Base-by-base conservation (phyloP, 1,140 invertebrate genomes). In the Melipona quadrifasciata region DNA sequence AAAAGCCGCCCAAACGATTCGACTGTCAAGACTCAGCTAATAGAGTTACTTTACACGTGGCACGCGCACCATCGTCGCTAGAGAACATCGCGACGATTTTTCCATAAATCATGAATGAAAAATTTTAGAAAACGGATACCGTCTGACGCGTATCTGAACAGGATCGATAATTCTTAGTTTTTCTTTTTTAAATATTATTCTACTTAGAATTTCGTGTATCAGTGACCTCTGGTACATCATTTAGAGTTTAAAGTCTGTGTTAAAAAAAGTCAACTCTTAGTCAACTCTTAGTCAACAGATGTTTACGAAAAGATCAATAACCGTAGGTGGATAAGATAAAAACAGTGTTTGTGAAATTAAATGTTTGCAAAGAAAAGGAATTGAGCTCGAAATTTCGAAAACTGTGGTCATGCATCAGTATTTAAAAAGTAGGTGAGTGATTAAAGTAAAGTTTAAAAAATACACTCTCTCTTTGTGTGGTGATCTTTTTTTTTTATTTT, bases 401-500 rank as follows among this genome's bases (percentile, higher is more conserved):
- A 61, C 4, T 19, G 19, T 12, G 82, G 78, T 14, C 57, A 91
- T 91, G 90, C 87, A 89, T 27, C 87, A 91, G 10, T 91, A 91
- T 82, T 24, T 87, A 19, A 91, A 89, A 87, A 61, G 17, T 47
- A 73, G 90, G 90, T 91, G 74, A 91, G 90, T 90, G 76, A 74
- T 51, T 21, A 34, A 16, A 31, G 12, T 17, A 5, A n/a, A 34
- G 8, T 82, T 58, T 12, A 14, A n/a, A 4, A 34, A 57, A 55
- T 1, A 17, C 1, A 4, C 17, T 61, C 61, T 53, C 34, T 34
- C 31, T 55, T 47, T 55, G 34, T 3, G 14, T 27, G 8, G 2
- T 1, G 17, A 8, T 68, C 58, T 71, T 27, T 71, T 11, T 0
- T 24, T 58, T 1, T 24, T 58, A 58, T 6, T 57, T 57, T 57